Evolutionary conservation across 2,888 invertebrate species (phyloP), one percentile per base, ranked within the genome.

Genomic region (Lasioglossum lativentre): DNA sequence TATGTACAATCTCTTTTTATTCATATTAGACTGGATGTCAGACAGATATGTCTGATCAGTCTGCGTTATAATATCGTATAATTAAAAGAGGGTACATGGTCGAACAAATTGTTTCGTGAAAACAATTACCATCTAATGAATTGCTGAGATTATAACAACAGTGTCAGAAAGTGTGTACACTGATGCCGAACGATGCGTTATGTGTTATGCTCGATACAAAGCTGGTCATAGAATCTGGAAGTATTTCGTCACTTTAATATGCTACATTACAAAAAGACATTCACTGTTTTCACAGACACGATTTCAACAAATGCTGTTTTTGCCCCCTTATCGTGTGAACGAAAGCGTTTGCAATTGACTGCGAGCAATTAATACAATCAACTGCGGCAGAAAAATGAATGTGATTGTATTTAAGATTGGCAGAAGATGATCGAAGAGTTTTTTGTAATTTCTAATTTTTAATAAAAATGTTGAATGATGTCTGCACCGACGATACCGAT

Each of bases 1-100:
- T 93, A 93, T 93, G 90, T 93, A 93, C 92, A 93, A 52, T 73
- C 70, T 73, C 81, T 88, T 83, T 80, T 83, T 47, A 47, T 79
- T 85, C 88, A 83, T 80, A 78, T 73, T 86, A 84, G 88, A 89
- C 87, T 86, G 79, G 80, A 83, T 79, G 66, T 12, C 86, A 85
- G 74, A 83, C 73, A 84, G 27, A 42, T 47, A 75, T 76, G 71
- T 81, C 86, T 82, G 71, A 82, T 83, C 80, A 78, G 85, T 78
- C 83, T 83, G 68, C 56, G 45, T 78, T 81, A 80, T 80, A 74
- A 80, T 83, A 83, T 68, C 79, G 70, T 70, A 83, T 80, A 80
- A 82, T 75, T 82, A 78, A 82, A 86, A 59, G 27, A 83, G 83
- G 74, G 73, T 85, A 82, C 19, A 75, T 82, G 75, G 45, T 74